These are phyloP conservation scores for Acromyrmex echinatior DNA, from an alignment of 1,140 invertebrate species.

Conservation along the genomic window DNA sequence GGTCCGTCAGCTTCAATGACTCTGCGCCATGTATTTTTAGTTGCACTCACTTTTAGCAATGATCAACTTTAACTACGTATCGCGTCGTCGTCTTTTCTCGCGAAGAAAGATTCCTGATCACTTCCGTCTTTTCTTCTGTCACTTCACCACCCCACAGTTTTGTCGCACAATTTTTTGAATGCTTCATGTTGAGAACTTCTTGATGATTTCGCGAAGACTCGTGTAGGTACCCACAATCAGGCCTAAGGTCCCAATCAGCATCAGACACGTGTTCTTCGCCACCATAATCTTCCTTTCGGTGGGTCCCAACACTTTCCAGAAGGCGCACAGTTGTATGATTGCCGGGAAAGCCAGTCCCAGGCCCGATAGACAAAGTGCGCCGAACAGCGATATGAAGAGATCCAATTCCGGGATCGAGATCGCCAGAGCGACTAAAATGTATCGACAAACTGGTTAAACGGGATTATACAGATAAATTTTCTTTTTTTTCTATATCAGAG, in stretches of 20 bases:
- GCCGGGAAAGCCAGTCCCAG: slow-evolving; percentile 96
- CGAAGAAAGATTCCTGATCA: not conserved
- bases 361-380: slow-evolving; percentile 94
- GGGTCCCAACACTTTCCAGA: slow-evolving; percentile 88
- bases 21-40: slow-evolving; percentile 27
- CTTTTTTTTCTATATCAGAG: not conserved
- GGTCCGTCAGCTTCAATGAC: slow-evolving; percentile 31
- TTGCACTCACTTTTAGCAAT: slow-evolving; percentile 35
- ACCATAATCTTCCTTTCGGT: slow-evolving; percentile 86
- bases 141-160: not conserved
- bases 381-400: slow-evolving; percentile 96
- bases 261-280: slow-evolving; percentile 90
- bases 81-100: slow-evolving; percentile 32
- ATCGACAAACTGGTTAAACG: slow-evolving; percentile 25
- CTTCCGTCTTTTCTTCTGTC: not conserved
- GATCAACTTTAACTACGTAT: slow-evolving; percentile 59
- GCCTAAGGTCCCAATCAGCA: slow-evolving; percentile 90
- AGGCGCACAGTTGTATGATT: slow-evolving; percentile 91
- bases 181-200: slow-evolving; percentile 83
- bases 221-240: slow-evolving; percentile 91
- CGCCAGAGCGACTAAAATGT: slow-evolving; percentile 91
- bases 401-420: slow-evolving; percentile 93
- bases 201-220: slow-evolving; percentile 89
- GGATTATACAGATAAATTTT: not conserved
- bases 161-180: not conserved